These are phyloP conservation scores for Xiphydria camelus DNA, from an alignment of 2,888 invertebrate species.

Conservation along the genomic window DNA sequence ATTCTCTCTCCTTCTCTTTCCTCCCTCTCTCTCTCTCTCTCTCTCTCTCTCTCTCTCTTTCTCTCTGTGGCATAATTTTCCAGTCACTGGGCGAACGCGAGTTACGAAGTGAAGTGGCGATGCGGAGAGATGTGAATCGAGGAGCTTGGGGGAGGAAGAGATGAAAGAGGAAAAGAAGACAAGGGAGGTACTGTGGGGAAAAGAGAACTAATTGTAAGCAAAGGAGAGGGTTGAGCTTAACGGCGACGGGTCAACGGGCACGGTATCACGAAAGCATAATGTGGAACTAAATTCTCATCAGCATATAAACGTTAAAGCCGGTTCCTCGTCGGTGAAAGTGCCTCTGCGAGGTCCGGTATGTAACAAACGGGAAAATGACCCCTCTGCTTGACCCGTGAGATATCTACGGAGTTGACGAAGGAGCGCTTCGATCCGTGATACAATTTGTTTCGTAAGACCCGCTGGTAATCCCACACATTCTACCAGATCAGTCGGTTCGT, in stretches of 20 bases:
- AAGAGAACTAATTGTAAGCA: neutral
- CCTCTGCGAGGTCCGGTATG: too few species aligned
- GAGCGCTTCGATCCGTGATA: too few species aligned
- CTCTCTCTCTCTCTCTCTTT: constrained; percentile 10
- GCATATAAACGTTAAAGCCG: constrained; percentile 37
- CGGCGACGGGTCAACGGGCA: constrained; percentile 13
- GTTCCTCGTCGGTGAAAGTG: too few species aligned
- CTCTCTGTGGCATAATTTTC: constrained; percentile 40
- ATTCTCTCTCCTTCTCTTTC: too few species aligned
- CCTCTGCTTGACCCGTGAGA: too few species aligned
- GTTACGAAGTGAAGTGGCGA: constrained; percentile 4
- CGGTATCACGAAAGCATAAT: constrained; percentile 29
- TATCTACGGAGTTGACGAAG: too few species aligned
- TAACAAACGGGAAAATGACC: too few species aligned
- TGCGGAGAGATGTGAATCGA: constrained; percentile 14
- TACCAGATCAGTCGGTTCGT: too few species aligned
- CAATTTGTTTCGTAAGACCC: too few species aligned
- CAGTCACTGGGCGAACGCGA: constrained; percentile 8
- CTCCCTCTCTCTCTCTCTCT: constrained; percentile 5
- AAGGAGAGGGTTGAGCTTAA: neutral
- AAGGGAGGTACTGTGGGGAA: constrained; percentile 3
- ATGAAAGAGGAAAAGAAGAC: neutral
- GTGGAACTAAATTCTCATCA: constrained; percentile 42
- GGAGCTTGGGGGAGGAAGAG: constrained; percentile 9
- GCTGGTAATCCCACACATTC: too few species aligned